Evolutionary conservation across 2,888 invertebrate species (phyloP).

Genomic region (Parnassius glacialis): DNA sequence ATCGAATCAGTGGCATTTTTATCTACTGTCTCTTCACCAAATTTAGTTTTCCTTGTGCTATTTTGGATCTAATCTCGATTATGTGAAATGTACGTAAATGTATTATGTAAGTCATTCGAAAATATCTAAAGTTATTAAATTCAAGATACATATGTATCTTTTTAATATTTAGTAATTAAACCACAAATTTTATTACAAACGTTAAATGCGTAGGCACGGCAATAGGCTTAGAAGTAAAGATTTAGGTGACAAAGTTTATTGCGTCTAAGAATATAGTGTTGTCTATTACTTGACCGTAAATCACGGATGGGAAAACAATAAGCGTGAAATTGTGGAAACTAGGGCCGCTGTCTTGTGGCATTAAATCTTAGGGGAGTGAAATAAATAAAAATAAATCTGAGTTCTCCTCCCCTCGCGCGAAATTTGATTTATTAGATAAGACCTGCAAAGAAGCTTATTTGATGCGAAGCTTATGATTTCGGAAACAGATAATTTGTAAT

Average conservation of each 20-base stretch:
- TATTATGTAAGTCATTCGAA: no score
- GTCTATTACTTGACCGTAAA: conserved; percentile 76
- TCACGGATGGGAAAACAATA: conserved; percentile 81
- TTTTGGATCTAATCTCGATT: no score
- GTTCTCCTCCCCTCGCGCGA: conserved; percentile 61
- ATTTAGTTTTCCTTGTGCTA: no score
- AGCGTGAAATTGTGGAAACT: conserved; percentile 82
- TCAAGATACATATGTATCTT: no score
- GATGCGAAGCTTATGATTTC: conserved; percentile 26
- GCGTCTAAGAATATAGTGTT: conserved; percentile 74
- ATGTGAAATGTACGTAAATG: no score
- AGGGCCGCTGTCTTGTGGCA: conserved; percentile 70
- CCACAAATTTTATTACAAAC: background rate
- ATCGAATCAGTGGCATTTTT: no score
- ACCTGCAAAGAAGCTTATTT: conserved; percentile 35
- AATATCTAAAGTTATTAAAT: no score
- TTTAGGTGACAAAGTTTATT: conserved; percentile 80
- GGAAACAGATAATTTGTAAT: conserved; percentile 16
- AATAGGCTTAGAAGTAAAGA: conserved; percentile 75
- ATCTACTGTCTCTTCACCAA: no score
- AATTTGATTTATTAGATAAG: conserved; percentile 70
- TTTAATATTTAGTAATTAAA: conserved; percentile 4
- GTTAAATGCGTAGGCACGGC: conserved; percentile 33
- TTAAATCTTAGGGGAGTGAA: conserved; percentile 79
- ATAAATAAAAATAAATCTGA: conserved; percentile 80